Percentiles rank a stretch among this genome's conserved stretches.
Evolutionary conservation across 2,113 vertebrate genomes (phyloP).

Genomic region (Suncus etruscus): DNA sequence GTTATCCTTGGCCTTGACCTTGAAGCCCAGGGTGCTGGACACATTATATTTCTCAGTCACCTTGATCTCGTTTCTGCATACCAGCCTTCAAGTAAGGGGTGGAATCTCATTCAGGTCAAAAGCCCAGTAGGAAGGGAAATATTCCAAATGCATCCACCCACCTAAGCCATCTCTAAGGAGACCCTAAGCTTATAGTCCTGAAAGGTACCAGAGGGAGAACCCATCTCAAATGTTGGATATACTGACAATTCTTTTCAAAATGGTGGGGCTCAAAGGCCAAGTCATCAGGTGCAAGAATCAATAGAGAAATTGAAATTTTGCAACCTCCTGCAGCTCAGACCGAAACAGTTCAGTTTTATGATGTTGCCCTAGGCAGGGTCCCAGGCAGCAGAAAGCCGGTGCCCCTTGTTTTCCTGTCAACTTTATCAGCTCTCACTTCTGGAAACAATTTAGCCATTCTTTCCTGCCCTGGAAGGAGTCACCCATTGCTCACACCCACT

Average conservation of each 20-base stretch:
- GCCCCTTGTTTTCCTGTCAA: neutral
- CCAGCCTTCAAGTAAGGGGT: neutral
- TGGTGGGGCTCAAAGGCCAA: neutral
- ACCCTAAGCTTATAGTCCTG: neutral
- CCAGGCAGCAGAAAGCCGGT: neutral
- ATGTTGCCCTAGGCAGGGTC: neutral
- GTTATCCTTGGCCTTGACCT: too few relatives aligned
- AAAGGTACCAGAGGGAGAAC: neutral
- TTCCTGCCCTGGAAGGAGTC: neutral
- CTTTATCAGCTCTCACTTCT: neutral
- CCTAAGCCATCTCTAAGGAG: neutral
- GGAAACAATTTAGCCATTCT: neutral
- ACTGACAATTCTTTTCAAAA: neutral
- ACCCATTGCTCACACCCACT: too few relatives aligned
- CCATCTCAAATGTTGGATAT: too few relatives aligned
- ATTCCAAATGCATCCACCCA: neutral
- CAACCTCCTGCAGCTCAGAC: conserved; percentile 23
- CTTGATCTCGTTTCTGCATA: neutral
- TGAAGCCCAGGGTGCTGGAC: neutral
- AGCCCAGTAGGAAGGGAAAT: conserved; percentile 1
- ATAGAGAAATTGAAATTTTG: conserved; percentile 45
- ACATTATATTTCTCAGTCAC: conserved; percentile 32
- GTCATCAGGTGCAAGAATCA: conserved; percentile 1
- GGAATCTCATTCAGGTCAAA: conserved; percentile 7
- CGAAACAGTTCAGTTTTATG: conserved; percentile 35